Base-by-base conservation (phyloP, 1,140 invertebrate genomes). In the Hylyphantes graminicola region DNA sequence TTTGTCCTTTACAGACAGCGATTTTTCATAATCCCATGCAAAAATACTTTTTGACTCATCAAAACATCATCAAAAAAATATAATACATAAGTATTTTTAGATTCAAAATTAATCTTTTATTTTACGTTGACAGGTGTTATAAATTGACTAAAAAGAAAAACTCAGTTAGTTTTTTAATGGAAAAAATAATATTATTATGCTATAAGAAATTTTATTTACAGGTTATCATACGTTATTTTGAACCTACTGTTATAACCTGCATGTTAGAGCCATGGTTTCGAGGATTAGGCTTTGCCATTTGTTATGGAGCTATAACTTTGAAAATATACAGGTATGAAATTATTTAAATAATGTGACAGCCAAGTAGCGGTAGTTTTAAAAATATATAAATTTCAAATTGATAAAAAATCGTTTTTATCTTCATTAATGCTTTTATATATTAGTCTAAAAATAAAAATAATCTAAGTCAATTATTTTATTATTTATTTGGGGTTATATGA, bases 291-390 rank as follows among this genome's bases (percentile, higher is more conserved):
- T 98, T 97, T 89, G 93, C 95, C 64, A 93, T 96, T 65, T 95
- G 95, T 88, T 98, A 97, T 90, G 96, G 96, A 19, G 94, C 95
- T 15, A 94, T 98, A 57, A 93, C 96, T 75, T 91, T 98, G 75
- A 96, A 97, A 89, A 91, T 97, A 15, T 97, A 97, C 91, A 94
- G 96, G 89, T 95, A 89, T 19, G 48, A 35, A 70, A 7, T 51
- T 70, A 53, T 17, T 53, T 51, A 51, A 10, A n/a, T 19, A 19
- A 15, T 15, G 21, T 17, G n/a, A 15, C 61, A 63, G 9, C 11
- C 12, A 19, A 64, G 10, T 19, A 1, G 7, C n/a, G 2, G 15
- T 64, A 64, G 61, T 64, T 19, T 19, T 9, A 48, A 11, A 19
- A 35, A 2, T 7, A 48, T 65, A 35, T 59, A 59, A n/a, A n/a